Base-by-base conservation (phyloP, 2,797 vertebrate genomes). In the Sebastes hubbsi region DNA sequence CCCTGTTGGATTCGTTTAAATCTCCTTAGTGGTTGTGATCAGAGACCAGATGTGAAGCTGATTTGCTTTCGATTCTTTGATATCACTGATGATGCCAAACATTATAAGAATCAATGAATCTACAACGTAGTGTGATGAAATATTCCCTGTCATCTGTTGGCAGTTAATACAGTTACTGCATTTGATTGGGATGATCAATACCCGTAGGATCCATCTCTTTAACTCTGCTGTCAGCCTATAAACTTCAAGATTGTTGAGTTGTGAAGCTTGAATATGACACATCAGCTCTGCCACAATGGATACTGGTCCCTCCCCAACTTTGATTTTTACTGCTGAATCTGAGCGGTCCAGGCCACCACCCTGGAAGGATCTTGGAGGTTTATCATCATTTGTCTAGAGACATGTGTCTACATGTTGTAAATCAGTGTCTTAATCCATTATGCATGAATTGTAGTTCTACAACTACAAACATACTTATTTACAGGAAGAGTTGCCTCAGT, bases 1-100 rank as follows among this genome's bases (percentile, higher is more conserved):
- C 42, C 30, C 74, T 14, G 22, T 34, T 74, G 12, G 7, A 54
- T 72, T 84, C n/a, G 3, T 82, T 80, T 70, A 81, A 79, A 69
- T 69, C 63, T 66, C n/a, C 0, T 70, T 29, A 63, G 22, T 82
- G 65, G 62, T 24, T 55, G 56, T 18, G 69, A 82, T 83, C 66
- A 56, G 46, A 76, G 73, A 58, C 54, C 5, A 71, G 75, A 62
- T 34, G 59, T 27, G 38, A 62, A 16, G 61, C 77, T 22, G 63
- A 49, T 46, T 2, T 34, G 3, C 30, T 7, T 52, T 54, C 27
- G 3, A 60, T 29, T 77, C 66, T 62, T 46, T 13, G 3, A 77
- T 42, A 62, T 72, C 77, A 73, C 18, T 9, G 34, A 59, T 42
- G 55, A 38, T 8, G 5, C 38, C 30, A 54, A 75, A 66, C 63